Evolutionary conservation across 2,113 vertebrate genomes (phyloP).

Genomic region (Cyphomyrus plagiostoma): DNA sequence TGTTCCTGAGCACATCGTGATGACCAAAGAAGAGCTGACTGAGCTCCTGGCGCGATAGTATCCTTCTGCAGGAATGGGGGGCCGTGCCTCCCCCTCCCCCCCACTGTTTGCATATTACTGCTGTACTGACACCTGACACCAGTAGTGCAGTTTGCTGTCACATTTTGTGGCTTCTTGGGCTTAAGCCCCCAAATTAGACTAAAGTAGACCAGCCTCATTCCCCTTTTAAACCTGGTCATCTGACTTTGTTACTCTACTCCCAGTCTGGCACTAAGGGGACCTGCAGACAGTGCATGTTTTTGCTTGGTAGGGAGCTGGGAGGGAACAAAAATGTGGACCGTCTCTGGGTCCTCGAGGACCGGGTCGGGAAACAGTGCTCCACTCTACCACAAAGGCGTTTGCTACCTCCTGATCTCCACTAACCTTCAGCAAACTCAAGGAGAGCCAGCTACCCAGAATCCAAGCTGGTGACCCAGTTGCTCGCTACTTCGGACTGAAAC

Average conservation of each 20-base stretch:
- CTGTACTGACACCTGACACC: neutral
- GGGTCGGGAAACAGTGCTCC: neutral
- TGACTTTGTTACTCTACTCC: neutral
- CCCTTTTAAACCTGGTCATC: neutral
- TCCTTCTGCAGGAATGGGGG: conserved; percentile 57
- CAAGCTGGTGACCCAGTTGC: conserved; percentile 94
- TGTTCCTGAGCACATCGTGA: conserved; percentile 94
- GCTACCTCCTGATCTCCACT: conserved; percentile 31
- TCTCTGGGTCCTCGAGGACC: neutral
- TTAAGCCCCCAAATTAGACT: neutral
- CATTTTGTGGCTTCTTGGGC: neutral
- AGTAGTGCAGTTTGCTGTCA: neutral
- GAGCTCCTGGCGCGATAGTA: conserved; percentile 94
- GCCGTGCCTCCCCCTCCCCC: neutral
- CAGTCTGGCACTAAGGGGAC: neutral
- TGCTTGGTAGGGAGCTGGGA: neutral
- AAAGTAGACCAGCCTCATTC: neutral
- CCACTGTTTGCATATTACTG: neutral
- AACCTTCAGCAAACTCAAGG: conserved; percentile 78
- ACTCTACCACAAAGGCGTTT: neutral
- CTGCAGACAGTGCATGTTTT: neutral
- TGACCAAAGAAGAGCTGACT: conserved; percentile 93
- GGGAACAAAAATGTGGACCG: neutral
- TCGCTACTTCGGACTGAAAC: conserved; percentile 92
- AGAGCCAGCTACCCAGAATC: conserved; percentile 91